Base-by-base conservation (phyloP, 2,797 vertebrate genomes). In the Mycteria americana region DNA sequence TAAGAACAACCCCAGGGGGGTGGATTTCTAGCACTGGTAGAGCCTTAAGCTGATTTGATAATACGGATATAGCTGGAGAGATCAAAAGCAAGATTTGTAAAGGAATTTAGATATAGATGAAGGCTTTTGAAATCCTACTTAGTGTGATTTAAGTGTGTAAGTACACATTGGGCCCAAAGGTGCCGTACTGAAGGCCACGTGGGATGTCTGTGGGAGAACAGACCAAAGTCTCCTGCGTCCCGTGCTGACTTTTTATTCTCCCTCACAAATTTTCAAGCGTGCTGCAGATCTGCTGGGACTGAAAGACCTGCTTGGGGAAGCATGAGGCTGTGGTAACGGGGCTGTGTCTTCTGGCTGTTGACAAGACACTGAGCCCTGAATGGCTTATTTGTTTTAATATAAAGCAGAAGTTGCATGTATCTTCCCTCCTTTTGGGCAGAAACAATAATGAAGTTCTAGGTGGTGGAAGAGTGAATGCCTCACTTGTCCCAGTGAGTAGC, bases 71-170 rank as follows among this genome's bases (percentile, higher is more conserved):
- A 60, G 59, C 63, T 59, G 35, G 48, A 74, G 67, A 89, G 33
- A 80, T 79, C 51, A 77, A 93, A 93, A 77, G 25, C 28, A 79
- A 85, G 84, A 74, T 87, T 89, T 80, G 31, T 67, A 54, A 80
- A 45, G 41, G 87, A 76, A 45, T 91, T 93, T 15, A 85, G 48
- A 82, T 74, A 59, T n/a, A 39, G 59, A 59, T 51, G 59, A 67
- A 76, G 13, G 43, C 46, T 89, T 92, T 54, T 63, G 74, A 82
- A 89, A 93, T 80, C 82, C 78, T 73, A 1, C 68, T 88, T 70
- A 25, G 59, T 63, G 78, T 59, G 78, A 79, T 50, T 75, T 30
- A 31, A 72, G 76, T 4, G 48, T 64, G 23, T 64, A 68, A 88
- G 62, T 35, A 46, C 33, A 18, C 35, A 8, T 0, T 33, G 33